Conservation (phyloP, 2,797 vertebrate genomes). For the Hippocampus kuda region DNA sequence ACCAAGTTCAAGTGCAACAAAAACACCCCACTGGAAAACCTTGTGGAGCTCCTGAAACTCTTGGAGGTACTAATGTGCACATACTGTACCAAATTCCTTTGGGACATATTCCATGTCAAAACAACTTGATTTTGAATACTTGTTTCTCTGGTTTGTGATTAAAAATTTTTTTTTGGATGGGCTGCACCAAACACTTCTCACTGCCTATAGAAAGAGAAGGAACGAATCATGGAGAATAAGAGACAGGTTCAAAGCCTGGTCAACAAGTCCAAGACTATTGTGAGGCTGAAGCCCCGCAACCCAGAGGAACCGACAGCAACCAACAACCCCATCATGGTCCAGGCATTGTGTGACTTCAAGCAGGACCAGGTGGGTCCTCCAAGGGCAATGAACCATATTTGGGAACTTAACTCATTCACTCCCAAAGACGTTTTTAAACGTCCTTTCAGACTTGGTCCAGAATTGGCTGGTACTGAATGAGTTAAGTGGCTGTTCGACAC, state of each 20-base stretch:
- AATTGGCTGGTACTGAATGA: too few relatives aligned
- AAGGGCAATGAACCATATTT: background rate
- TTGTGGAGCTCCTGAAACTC: constrained; percentile 78
- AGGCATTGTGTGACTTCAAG: constrained; percentile 93
- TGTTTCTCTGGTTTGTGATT: too few relatives aligned
- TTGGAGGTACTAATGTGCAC: constrained; percentile 74
- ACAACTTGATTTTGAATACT: background rate
- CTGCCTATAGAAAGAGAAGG: constrained; percentile 74
- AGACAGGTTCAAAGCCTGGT: constrained; percentile 88
- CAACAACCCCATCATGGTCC: constrained; percentile 73
- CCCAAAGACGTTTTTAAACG: too few relatives aligned
- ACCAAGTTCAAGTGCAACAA: constrained; percentile 84
- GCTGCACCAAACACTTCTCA: background rate
- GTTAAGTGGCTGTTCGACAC: background rate
- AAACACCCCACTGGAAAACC: constrained; percentile 73
- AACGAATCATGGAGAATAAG: constrained; percentile 83
- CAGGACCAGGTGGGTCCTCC: constrained; percentile 81
- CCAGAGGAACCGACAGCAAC: constrained; percentile 72
- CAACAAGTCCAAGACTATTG: constrained; percentile 84
- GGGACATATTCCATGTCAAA: background rate
- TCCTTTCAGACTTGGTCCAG: too few relatives aligned
- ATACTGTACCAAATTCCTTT: background rate
- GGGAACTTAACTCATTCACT: too few relatives aligned
- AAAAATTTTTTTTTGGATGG: background rate
- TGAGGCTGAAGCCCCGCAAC: constrained; percentile 86